Base-by-base conservation (phyloP, 2,797 vertebrate genomes). In the Pelochelys cantorii region DNA sequence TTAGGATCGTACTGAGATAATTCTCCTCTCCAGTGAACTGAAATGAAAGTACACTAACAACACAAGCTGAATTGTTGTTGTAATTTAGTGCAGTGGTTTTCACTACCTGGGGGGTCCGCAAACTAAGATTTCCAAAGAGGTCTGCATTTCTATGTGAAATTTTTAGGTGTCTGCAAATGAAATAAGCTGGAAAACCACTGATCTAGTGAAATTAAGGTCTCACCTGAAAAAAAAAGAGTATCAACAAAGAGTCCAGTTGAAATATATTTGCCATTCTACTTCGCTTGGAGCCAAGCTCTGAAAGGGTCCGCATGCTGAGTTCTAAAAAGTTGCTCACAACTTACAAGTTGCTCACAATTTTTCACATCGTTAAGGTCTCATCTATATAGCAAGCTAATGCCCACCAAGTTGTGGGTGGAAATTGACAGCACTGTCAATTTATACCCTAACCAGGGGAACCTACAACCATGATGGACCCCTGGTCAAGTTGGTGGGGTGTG, bases 11-110 rank as follows among this genome's bases (percentile, higher is more conserved):
- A 91, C 86, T 95, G 93, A 90, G 92, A 95, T 85, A 88, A 65
- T 91, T 96, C 96, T 93, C 89, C 87, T 94, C 94, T 95, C 94
- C 94, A 95, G 94, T 95, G 91, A 92, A 93, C 94, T 92, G 92
- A 93, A 96, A 94, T 92, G 92, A 93, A 96, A 94, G 94, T 56
- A 84, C 85, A 60, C 59, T 96, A 96, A 95, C 86, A 91, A 92
- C 88, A 25, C 27, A 60, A 27, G 27, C 90, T 93, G 93, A 86
- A 84, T 95, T 94, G 92, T n/a, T 83, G 74, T 94, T 96, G 92
- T 92, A 94, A 84, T 94, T 89, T 87, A 88, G 79, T 88, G 93
- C 90, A 91, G 85, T 0, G 2, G 1, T 0, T 88, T 22, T 95
- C 93, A 96, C 85, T 60, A 29, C 59, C 27, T 29, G 59, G 59